Conservation (phyloP, 2,888 invertebrate genomes). For the Spicauda simplicius region DNA sequence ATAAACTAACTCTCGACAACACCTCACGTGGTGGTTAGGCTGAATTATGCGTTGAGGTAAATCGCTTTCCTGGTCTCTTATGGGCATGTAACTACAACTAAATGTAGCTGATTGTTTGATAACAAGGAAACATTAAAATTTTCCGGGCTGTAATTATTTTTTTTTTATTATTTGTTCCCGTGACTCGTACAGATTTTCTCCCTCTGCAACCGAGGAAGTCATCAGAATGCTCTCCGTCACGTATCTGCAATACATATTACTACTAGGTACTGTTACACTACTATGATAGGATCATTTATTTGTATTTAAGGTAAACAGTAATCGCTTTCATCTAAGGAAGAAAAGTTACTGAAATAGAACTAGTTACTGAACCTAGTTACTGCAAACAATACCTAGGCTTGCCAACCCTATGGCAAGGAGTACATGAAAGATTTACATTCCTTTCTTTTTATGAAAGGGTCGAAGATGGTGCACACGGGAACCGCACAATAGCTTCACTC, state of each 20-base stretch:
- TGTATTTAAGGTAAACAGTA: too few relatives aligned
- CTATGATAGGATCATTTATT: too few relatives aligned
- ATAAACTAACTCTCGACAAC: slow-evolving; percentile 33
- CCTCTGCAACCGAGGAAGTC: too few relatives aligned
- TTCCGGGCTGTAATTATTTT: too few relatives aligned
- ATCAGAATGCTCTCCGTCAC: too few relatives aligned
- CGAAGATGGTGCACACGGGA: background rate
- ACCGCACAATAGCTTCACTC: background rate
- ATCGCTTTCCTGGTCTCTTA: slow-evolving; percentile 23
- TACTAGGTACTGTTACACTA: too few relatives aligned
- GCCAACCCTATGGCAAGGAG: background rate
- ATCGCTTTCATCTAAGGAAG: too few relatives aligned
- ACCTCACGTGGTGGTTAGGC: slow-evolving; percentile 28
- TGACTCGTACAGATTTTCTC: too few relatives aligned
- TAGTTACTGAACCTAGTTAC: background rate
- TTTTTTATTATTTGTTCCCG: too few relatives aligned
- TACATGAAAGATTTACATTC: background rate
- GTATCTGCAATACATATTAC: too few relatives aligned
- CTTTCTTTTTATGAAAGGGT: background rate
- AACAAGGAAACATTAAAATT: too few relatives aligned
- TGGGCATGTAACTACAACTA: background rate
- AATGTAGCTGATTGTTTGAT: background rate
- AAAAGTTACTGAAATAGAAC: too few relatives aligned
- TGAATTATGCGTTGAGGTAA: slow-evolving; percentile 24
- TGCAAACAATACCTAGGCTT: background rate